Conservation (phyloP, 2,888 invertebrate genomes). For the Tipula confusa region DNA sequence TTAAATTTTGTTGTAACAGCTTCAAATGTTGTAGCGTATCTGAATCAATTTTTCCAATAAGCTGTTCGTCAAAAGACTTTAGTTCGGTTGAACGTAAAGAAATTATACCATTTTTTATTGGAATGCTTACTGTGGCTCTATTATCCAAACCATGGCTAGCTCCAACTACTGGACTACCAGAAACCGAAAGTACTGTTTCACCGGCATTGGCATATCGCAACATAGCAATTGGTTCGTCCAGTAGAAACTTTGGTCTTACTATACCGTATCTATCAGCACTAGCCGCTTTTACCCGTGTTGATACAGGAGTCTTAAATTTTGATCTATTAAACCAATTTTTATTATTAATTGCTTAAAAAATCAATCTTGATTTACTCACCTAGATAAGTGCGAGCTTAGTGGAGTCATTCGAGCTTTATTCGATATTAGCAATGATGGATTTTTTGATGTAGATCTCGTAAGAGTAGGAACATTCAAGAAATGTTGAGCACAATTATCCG, state of each 20-base stretch:
- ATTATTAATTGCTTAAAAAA: no score
- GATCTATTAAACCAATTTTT: no score
- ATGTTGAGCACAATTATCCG: neutral
- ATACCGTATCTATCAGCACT: conserved; percentile 44
- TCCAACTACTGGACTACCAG: conserved; percentile 47
- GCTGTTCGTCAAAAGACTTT: conserved; percentile 41
- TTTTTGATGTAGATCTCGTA: neutral
- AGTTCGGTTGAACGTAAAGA: conserved; percentile 47
- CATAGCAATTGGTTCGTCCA: conserved; percentile 43
- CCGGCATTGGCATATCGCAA: conserved; percentile 49
- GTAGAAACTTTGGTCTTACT: conserved; percentile 39
- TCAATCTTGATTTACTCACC: neutral
- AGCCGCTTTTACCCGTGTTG: conserved; percentile 42
- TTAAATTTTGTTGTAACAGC: conserved; percentile 45
- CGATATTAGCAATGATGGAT: neutral
- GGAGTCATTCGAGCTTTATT: neutral
- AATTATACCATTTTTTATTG: conserved; percentile 46
- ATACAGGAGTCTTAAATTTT: conserved; percentile 45
- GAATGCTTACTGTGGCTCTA: conserved; percentile 49
- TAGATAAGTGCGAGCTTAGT: neutral
- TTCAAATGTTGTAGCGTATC: conserved; percentile 46
- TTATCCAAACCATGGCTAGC: conserved; percentile 45
- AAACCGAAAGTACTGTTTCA: conserved; percentile 47
- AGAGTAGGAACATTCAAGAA: neutral
- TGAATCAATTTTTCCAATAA: conserved; percentile 44